These are phyloP conservation scores for Centropus bengalensis DNA, from an alignment of 2,113 vertebrate species.

Conservation along the genomic window DNA sequence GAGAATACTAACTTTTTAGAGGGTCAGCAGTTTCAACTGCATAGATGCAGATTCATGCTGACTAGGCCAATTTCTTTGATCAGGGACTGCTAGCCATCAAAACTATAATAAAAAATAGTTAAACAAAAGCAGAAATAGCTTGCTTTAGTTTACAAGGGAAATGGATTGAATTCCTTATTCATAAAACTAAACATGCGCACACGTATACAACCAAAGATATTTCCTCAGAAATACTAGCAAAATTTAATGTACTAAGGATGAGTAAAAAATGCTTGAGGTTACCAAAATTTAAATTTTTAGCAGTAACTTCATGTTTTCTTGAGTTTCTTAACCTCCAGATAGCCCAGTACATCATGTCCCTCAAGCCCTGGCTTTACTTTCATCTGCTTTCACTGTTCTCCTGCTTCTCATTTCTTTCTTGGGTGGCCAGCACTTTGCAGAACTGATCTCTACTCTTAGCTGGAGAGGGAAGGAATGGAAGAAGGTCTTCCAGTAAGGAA, in stretches of 20 bases:
- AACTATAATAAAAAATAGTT: background rate
- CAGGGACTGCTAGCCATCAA: background rate
- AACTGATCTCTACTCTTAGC: background rate
- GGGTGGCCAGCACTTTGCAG: background rate
- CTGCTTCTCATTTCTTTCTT: background rate
- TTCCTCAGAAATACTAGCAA: background rate
- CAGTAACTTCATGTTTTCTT: background rate
- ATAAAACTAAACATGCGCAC: background rate
- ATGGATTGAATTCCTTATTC: background rate
- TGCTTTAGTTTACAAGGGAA: background rate
- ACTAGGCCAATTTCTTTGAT: background rate
- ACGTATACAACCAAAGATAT: background rate
- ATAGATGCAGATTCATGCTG: background rate
- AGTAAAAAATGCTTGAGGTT: background rate
- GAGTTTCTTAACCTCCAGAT: background rate
- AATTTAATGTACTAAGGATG: background rate
- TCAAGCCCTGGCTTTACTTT: background rate
- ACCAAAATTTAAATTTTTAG: background rate
- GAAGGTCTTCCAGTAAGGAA: background rate
- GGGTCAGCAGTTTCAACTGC: background rate
- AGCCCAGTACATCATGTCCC: background rate
- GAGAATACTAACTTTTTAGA: background rate
- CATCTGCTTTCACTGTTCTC: background rate
- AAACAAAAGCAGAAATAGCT: background rate
- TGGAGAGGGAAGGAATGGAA: background rate